Evolutionary conservation across 2,888 invertebrate genomes (phyloP).

Genomic region (Thera britannica): DNA sequence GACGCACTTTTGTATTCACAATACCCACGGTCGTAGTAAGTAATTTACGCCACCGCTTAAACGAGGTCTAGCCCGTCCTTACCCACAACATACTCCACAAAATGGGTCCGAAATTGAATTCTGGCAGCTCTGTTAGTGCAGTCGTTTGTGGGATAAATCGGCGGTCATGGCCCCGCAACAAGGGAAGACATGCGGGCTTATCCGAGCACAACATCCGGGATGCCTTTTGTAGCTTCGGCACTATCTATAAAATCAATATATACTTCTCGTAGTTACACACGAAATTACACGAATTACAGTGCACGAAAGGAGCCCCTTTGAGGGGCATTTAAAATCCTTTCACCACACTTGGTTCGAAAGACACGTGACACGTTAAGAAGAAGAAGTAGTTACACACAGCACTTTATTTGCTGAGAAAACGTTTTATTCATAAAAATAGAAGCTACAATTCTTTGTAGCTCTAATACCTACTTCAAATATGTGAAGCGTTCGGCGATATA

Average conservation of each 20-base stretch:
- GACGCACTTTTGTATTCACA: conserved; percentile 78
- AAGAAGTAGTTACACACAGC: neutral
- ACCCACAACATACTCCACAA: conserved; percentile 51
- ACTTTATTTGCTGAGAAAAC: neutral
- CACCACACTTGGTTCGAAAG: too few relatives aligned
- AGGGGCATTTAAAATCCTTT: too few relatives aligned
- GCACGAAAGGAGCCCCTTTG: too few relatives aligned
- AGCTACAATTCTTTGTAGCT: conserved; percentile 18
- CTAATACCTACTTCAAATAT: conserved; percentile 8
- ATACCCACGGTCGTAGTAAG: conserved; percentile 59
- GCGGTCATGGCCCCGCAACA: conserved; percentile 58
- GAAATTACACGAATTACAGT: too few relatives aligned
- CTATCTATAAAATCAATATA: conserved; percentile 48
- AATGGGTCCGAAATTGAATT: conserved; percentile 53
- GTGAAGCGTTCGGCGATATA: conserved; percentile 27
- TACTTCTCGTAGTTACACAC: neutral
- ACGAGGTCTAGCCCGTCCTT: conserved; percentile 56
- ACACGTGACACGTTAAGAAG: too few relatives aligned
- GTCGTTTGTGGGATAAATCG: conserved; percentile 66
- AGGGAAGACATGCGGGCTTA: conserved; percentile 65
- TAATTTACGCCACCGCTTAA: conserved; percentile 67
- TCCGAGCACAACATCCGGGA: conserved; percentile 64
- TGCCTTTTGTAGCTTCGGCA: conserved; percentile 42
- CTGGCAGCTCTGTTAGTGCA: conserved; percentile 55
- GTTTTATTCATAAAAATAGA: neutral